phyloP scores from a whole-genome alignment of 2,113 vertebrate species.

The Cochlearius cochlearius region DNA sequence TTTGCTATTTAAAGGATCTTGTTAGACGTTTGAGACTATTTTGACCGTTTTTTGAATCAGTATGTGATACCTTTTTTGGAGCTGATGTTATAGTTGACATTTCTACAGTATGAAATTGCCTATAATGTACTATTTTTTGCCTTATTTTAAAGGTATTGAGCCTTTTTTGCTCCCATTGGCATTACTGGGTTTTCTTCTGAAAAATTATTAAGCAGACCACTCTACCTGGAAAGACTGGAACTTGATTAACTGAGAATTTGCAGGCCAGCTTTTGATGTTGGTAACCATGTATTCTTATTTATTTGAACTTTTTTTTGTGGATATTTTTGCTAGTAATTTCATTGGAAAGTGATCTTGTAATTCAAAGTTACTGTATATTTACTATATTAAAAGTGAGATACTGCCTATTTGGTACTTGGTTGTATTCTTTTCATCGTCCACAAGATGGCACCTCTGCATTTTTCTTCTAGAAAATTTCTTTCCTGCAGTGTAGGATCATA shows the following conservation, averaged over 20 bases:
- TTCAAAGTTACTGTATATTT: background rate
- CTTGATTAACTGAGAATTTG: background rate
- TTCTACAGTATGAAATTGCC: background rate
- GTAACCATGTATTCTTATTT: background rate
- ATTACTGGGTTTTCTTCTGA: background rate
- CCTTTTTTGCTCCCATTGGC: background rate
- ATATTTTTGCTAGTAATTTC: slow-evolving; percentile 25
- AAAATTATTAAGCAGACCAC: background rate
- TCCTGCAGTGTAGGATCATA: accelerated
- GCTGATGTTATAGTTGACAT: background rate
- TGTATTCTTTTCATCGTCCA: background rate
- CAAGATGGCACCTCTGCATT: background rate
- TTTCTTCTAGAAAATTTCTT: background rate
- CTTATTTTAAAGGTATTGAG: slow-evolving; percentile 9
- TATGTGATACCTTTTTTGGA: background rate
- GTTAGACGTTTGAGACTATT: background rate
- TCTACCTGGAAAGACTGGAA: background rate
- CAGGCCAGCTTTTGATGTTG: background rate
- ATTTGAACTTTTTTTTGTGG: background rate
- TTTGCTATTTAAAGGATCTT: background rate
- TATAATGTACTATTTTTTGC: background rate
- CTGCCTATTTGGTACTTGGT: background rate
- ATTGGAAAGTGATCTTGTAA: slow-evolving; percentile 3
- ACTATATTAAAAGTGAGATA: slow-evolving; percentile 12
- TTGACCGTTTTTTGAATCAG: background rate